Conservation (phyloP, 2,888 invertebrate species). For the Allolobophora icterica region DNA sequence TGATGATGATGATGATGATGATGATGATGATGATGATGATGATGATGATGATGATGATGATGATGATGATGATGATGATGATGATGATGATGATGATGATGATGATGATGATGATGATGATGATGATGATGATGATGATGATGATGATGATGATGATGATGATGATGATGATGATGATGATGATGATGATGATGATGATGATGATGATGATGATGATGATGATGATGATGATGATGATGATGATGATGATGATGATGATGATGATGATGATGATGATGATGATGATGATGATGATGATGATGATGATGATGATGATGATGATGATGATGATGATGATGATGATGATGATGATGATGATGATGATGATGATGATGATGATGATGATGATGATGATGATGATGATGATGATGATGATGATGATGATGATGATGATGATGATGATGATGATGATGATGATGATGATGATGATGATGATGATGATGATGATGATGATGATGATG, state of each 20-base stretch:
- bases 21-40: too few species aligned
- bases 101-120: neutral
- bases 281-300: neutral
- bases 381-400: too few species aligned
- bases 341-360: neutral
- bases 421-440: neutral
- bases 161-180: neutral
- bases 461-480: conserved; percentile 18
- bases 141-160: too few species aligned
- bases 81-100: neutral
- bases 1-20: too few species aligned
- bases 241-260: conserved; percentile 25
- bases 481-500: neutral
- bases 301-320: neutral
- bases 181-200: too few species aligned
- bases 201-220: too few species aligned
- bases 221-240: too few species aligned
- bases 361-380: too few species aligned
- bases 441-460: too few species aligned
- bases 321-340: neutral
- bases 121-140: conserved; percentile 21
- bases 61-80: conserved; percentile 18
- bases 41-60: too few species aligned
- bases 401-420: neutral
- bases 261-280: neutral